A percentile compares a stretch with the other conserved stretches of the same genome.
Conservation (phyloP, 2,888 invertebrate species). For the Galeruca laticollis region DNA sequence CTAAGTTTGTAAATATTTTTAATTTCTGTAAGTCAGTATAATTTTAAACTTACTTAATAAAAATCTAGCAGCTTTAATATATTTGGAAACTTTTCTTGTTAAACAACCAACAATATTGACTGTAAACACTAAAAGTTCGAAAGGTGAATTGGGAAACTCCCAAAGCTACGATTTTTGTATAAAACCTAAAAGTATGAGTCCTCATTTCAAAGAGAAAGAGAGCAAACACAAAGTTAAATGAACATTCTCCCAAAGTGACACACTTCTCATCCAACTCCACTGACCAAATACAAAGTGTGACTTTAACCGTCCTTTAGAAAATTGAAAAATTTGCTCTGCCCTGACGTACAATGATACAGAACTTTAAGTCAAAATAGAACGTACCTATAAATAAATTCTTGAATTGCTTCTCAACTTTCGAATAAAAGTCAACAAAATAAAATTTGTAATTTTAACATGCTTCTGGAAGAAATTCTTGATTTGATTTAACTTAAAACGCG, state of each 20-base stretch:
- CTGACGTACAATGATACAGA: too few relatives aligned
- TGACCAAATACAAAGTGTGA: not conserved
- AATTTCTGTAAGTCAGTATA: too few relatives aligned
- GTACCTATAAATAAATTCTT: too few relatives aligned
- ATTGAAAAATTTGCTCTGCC: too few relatives aligned
- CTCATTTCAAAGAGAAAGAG: not conserved
- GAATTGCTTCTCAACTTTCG: too few relatives aligned
- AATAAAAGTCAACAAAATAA: too few relatives aligned
- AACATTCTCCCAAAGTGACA: not conserved
- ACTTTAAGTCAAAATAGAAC: too few relatives aligned
- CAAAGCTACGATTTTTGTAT: not conserved
- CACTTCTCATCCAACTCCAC: not conserved
- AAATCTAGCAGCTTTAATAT: not conserved
- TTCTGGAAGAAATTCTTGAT: too few relatives aligned
- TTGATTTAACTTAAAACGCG: too few relatives aligned
- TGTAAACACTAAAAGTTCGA: not conserved
- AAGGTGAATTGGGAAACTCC: not conserved
- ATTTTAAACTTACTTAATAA: not conserved
- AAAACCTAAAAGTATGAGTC: not conserved
- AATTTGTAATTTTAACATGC: too few relatives aligned
- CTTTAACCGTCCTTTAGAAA: not conserved
- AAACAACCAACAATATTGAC: not conserved
- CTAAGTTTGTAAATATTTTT: too few relatives aligned
- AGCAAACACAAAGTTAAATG: not conserved
- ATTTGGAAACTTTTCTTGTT: not conserved